phyloP scores from a whole-genome alignment of 2,113 vertebrate species.

The Scytalopus superciliaris region DNA sequence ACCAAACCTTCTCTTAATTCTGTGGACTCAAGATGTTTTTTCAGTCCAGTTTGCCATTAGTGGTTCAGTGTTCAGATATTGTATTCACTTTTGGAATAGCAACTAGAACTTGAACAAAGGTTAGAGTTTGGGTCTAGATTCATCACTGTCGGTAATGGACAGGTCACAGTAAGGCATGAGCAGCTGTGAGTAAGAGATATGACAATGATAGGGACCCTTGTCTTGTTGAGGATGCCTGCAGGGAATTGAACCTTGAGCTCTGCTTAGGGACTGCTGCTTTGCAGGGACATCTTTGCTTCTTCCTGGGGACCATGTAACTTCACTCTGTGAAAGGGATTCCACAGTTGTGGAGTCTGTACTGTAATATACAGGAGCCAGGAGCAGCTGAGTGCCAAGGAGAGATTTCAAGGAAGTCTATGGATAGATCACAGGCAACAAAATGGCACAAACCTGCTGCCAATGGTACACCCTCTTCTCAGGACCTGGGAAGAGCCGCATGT shows the following conservation, averaged over 20 bases:
- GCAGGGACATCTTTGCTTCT: neutral
- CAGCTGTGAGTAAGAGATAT: neutral
- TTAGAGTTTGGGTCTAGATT: neutral
- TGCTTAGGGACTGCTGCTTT: neutral
- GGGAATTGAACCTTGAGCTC: neutral
- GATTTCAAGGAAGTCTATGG: neutral
- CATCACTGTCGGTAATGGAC: neutral
- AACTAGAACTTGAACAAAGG: neutral
- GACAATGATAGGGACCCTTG: rapidly evolving
- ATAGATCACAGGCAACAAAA: neutral
- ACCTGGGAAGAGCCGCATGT: rapidly evolving
- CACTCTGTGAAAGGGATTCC: neutral
- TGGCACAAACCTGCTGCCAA: neutral
- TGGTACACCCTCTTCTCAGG: rapidly evolving
- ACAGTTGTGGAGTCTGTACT: neutral
- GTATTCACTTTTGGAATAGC: neutral
- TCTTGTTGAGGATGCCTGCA: neutral
- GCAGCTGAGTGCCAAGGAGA: neutral
- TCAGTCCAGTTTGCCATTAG: neutral
- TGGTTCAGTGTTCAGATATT: neutral
- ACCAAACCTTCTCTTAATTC: neutral
- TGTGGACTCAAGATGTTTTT: neutral
- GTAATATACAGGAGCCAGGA: neutral
- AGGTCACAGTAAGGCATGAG: neutral
- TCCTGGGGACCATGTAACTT: neutral